Conservation (phyloP, 2,797 vertebrate species). For the Sebastes matsubarae region DNA sequence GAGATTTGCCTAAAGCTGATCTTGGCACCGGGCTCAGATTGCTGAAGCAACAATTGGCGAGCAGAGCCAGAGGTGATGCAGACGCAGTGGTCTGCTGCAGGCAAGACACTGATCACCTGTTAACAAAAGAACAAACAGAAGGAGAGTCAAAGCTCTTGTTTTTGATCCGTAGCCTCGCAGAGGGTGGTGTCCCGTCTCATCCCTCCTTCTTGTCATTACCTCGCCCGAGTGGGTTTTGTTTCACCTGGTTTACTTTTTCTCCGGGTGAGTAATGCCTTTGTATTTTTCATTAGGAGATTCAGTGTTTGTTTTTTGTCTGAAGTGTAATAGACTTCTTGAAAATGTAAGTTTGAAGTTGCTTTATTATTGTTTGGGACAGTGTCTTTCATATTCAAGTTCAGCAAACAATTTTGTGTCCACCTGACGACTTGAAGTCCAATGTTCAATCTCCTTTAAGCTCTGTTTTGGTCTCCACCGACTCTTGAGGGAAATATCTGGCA, state of each 20-base stretch:
- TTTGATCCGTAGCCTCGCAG: conserved; percentile 38
- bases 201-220: conserved; percentile 10
- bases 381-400: neutral
- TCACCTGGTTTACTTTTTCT: conserved; percentile 45
- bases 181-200: neutral
- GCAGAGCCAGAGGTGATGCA: conserved; percentile 39
- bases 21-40: conserved; percentile 58
- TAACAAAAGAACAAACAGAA: conserved; percentile 70
- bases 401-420: neutral
- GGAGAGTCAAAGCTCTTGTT: conserved; percentile 34
- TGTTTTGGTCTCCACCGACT: neutral
- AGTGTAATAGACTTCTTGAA: neutral
- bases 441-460: neutral
- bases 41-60: conserved; percentile 58
- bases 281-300: conserved; percentile 41
- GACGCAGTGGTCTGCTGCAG: conserved; percentile 47
- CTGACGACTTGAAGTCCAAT: neutral
- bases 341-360: neutral
- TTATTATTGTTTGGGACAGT: neutral
- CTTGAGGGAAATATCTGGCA: neutral
- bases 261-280: conserved; percentile 5
- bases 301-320: conserved; percentile 1
- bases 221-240: conserved; percentile 51
- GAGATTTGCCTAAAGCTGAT: conserved; percentile 55
- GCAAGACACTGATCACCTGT: conserved; percentile 66